Conservation (phyloP, 2,113 vertebrate species). For the Leptosomus discolor region DNA sequence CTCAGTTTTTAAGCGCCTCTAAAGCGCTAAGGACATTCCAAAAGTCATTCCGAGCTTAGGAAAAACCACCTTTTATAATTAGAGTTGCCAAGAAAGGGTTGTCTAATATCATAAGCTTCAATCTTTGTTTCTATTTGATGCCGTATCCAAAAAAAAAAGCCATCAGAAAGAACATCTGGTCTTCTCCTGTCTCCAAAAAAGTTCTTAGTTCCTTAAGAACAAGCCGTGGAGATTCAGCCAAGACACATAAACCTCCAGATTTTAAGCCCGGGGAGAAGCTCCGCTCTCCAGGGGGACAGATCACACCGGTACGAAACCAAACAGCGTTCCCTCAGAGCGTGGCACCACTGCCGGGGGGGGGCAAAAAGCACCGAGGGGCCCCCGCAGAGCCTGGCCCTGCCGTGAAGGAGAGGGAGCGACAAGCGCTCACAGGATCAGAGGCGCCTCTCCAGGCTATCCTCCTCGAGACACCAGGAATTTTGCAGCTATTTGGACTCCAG, state of each 20-base stretch:
- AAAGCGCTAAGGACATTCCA: neutral
- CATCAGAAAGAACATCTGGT: neutral
- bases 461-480: neutral
- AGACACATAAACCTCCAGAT: neutral
- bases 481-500: neutral
- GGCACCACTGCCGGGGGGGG: neutral
- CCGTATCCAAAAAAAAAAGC: neutral
- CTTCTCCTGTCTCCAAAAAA: neutral
- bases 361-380: neutral
- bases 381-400: too few species aligned
- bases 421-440: neutral
- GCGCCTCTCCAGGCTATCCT: neutral
- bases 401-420: neutral
- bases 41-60: neutral
- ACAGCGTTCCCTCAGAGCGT: neutral
- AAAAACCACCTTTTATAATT: neutral
- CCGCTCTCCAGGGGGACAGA: neutral
- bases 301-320: rapidly evolving
- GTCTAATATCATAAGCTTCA: neutral
- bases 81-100: neutral
- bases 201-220: neutral
- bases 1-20: neutral
- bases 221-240: neutral
- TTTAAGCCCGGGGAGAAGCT: neutral
- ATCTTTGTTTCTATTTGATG: neutral